phyloP scores from a whole-genome alignment of 1,140 invertebrate genomes.

The Zelostemma sp. region DNA sequence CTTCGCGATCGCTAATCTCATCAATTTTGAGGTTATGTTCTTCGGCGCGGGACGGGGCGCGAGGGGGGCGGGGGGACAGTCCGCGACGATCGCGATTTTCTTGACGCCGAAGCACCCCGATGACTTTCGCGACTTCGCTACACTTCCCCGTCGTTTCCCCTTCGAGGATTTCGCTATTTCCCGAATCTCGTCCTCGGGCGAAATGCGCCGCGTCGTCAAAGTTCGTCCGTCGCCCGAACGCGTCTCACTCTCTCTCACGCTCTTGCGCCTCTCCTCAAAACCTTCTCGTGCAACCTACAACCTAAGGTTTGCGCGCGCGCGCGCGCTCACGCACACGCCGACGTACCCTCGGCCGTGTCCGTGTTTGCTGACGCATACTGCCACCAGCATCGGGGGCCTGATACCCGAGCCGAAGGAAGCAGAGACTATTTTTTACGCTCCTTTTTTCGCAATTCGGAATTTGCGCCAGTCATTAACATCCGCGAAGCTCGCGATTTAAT shows the following conservation, averaged over 20 bases:
- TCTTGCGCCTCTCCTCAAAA: constrained; percentile 20
- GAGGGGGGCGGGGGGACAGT: constrained; percentile 5
- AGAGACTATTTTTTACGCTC: too few relatives aligned
- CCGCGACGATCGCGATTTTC: not conserved
- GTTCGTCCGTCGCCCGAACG: constrained; percentile 49
- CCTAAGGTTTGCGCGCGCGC: constrained; percentile 29
- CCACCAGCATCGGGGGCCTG: too few relatives aligned
- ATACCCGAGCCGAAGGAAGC: too few relatives aligned
- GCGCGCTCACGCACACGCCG: constrained; percentile 9
- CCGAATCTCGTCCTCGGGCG: constrained; percentile 5
- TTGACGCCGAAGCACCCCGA: not conserved
- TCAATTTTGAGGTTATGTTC: not conserved
- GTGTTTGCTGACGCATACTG: too few relatives aligned
- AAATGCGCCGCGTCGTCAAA: constrained; percentile 21
- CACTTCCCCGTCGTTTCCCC: not conserved
- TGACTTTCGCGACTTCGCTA: not conserved
- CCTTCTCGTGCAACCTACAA: constrained; percentile 24
- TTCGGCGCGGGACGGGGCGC: constrained; percentile 4
- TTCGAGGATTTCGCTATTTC: too few relatives aligned
- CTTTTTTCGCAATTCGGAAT: too few relatives aligned
- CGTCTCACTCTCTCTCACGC: constrained; percentile 30
- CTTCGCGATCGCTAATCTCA: not conserved
- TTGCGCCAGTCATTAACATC: too few relatives aligned
- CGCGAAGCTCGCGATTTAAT: too few relatives aligned
- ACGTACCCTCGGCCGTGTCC: too few relatives aligned